Base-by-base conservation (phyloP, 2,113 vertebrate genomes). In the Oryzias woworae region DNA sequence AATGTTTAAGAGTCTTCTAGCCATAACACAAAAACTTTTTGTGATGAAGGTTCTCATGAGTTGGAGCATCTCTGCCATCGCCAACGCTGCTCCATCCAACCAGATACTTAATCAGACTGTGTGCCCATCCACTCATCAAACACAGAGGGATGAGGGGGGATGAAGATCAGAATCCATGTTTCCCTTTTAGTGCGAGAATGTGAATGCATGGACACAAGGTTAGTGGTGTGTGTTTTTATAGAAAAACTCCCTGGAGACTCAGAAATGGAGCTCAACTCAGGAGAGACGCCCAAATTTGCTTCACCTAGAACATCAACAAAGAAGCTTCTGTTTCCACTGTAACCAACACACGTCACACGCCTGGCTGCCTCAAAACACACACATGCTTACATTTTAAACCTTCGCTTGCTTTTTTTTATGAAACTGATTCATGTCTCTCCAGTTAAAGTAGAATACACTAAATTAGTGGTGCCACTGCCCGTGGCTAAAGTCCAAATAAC, bases 311-410 rank as follows among this genome's bases (percentile, higher is more conserved):
- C 57, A 46, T 54, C 55, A 65, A 92, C 91, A 92, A 91, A 90
- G 89, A 84, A 73, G 72, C 84, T 75, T 84, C 81, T 92, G 90
- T 92, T 83, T 85, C 76, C 71, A 82, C 71, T 73, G 73, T 72
- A 82, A 82, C 80, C 71, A 78, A 74, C 81, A 80, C 77, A 60
- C 80, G 84, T 87, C 86, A 89, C 59, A 62, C 36, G 57, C 69
- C 63, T 42, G 58, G 55, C 62, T 64, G 67, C 45, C 67, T 68
- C 47, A 50, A 78, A 81, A 53, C 69, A 78, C 69, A 80, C 66
- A 62, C 71, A 54, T 52, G 3, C 43, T 51, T 74, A 64, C 48
- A 65, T 70, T 77, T 67, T 36, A 36, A 48, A 48, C 47, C 47
- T 48, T 18, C 47, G 7, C 10, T 12, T 36, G 36, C 36, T 36